Evolutionary conservation across 2,888 invertebrate genomes (phyloP).

Genomic region (Odontothrips loti): DNA sequence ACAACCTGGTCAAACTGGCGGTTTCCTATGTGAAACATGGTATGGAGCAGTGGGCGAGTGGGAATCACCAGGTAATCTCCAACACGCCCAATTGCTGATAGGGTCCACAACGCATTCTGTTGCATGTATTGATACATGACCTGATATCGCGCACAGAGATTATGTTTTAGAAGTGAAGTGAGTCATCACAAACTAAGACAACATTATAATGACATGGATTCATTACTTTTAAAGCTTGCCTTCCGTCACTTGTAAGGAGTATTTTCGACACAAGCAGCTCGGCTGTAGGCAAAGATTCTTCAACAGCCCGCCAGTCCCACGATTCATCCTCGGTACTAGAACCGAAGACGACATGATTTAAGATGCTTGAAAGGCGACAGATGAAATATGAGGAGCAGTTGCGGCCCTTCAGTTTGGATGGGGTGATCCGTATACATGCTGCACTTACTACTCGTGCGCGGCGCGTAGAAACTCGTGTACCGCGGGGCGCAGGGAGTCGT

Average conservation of each 20-base stretch:
- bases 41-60: conserved; percentile 56
- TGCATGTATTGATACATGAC: conserved; percentile 66
- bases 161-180: too few relatives aligned
- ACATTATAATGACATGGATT: too few relatives aligned
- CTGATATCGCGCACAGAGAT: too few relatives aligned
- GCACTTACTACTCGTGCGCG: conserved; percentile 42
- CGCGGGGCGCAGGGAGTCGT: conserved; percentile 72
- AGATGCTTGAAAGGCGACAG: conserved; percentile 34
- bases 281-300: conserved; percentile 30
- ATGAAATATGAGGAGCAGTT: background rate
- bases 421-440: too few relatives aligned
- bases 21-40: conserved; percentile 76
- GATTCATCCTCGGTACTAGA: conserved; percentile 34
- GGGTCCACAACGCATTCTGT: conserved; percentile 64
- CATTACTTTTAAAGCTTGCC: conserved; percentile 38
- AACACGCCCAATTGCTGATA: conserved; percentile 45
- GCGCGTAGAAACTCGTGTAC: conserved; percentile 58
- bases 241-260: conserved; percentile 43
- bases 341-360: too few relatives aligned
- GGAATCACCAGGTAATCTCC: conserved; percentile 40
- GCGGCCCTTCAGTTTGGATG: too few relatives aligned
- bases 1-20: conserved; percentile 70
- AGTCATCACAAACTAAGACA: too few relatives aligned
- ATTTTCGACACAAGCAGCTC: conserved; percentile 29
- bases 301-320: conserved; percentile 30